Base-by-base conservation (phyloP, 2,113 vertebrate genomes). In the Emydura subglobosa region DNA sequence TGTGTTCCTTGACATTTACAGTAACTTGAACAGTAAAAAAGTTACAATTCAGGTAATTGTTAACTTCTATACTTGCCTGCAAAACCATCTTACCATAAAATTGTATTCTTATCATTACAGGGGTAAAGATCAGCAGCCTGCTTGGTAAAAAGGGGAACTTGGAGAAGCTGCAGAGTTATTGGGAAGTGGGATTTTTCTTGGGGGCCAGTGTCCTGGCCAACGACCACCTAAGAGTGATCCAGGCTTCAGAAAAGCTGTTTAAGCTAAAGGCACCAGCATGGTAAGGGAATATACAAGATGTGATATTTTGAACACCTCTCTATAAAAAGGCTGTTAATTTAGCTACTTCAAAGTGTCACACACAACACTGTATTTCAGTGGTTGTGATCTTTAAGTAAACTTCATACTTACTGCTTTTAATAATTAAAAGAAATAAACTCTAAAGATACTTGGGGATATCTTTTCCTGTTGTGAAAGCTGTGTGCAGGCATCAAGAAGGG, bases 181-280 rank as follows among this genome's bases (percentile, higher is more conserved):
- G 99, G 99, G 99, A 99, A 96, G 99, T 99, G 79, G 99, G 99
- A 84, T 99, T 99, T 98, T 99, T 99, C 96, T 97, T 99, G 94
- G 99, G 99, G 4, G 99, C 99, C 95, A 99, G 99, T 97, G 98
- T 99, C 90, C 97, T 99, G 96, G 99, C 99, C 95, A 99, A 99
- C 79, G 99, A 99, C 98, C 99, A 99, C 94, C 97, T 98, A 83
- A 98, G 99, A 96, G 99, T 99, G 92, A 99, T 99, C 97, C 99
- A 99, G 85, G 99, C 99, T 90, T 99, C 99, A 6, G 99, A 99
- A 98, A 99, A 99, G 88, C 99, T 99, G 91, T 99, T 99, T 98
- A 99, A 99, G 97, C 98, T 99, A 93, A 99, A 99, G 98, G 99
- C 99, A 74, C 99, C 99, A 17, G 98, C 99, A 96, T 99, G 99